Conservation (phyloP, 2,888 invertebrate species). For the Synanthedon formicaeformis region DNA sequence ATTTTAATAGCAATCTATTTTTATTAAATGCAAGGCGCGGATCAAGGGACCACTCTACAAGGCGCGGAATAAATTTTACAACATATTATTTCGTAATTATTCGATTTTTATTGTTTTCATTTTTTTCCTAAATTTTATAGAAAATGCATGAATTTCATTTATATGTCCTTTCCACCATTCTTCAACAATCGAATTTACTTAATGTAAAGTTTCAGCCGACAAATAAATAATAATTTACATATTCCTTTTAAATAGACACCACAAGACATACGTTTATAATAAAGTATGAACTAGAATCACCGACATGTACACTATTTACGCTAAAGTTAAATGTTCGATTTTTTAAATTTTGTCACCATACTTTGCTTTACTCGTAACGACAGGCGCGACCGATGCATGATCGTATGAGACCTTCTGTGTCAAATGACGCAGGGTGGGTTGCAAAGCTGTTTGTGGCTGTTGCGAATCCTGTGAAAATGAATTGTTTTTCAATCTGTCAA, state of each 20-base stretch:
- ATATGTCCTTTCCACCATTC: neutral
- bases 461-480: slow-evolving; percentile 7
- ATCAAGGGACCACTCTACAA: too few species aligned
- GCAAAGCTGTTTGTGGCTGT: neutral
- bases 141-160: slow-evolving; percentile 49
- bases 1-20: too few species aligned
- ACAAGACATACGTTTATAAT: slow-evolving; percentile 12
- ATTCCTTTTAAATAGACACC: too few species aligned
- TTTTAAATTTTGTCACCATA: slow-evolving; percentile 59
- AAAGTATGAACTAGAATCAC: slow-evolving; percentile 32
- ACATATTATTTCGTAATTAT: neutral
- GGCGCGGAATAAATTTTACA: too few species aligned
- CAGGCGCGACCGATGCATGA: slow-evolving; percentile 18
- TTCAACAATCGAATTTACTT: too few species aligned
- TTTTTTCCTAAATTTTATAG: slow-evolving; percentile 38
- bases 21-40: too few species aligned
- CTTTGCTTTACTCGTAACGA: slow-evolving; percentile 35
- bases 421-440: neutral
- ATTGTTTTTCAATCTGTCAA: slow-evolving; percentile 3
- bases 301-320: slow-evolving; percentile 13
- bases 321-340: slow-evolving; percentile 9
- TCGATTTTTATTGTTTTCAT: slow-evolving; percentile 15
- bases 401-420: slow-evolving; percentile 6
- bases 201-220: too few species aligned
- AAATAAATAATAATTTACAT: too few species aligned